Evolutionary conservation across 64 coral and sea anemone species (phyloP).

Genomic region (Porites australiensis): DNA sequence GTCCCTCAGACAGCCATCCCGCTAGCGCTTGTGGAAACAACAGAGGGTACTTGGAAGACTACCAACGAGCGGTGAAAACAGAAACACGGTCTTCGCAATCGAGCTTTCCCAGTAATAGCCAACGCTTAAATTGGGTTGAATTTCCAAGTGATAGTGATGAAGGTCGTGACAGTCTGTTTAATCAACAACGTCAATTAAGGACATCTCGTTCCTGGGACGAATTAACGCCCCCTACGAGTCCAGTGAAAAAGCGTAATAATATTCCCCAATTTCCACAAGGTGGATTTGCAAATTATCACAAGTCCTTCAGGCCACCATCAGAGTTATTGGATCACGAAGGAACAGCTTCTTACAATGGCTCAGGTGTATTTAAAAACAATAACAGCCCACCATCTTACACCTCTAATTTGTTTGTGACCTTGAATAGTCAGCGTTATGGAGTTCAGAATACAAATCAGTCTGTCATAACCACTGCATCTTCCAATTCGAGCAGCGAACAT

Average conservation of each 20-base stretch:
- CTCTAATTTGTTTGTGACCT: constrained; percentile 8
- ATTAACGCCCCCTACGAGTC: constrained; percentile 7
- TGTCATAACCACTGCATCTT: constrained; percentile 44
- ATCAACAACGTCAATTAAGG: constrained; percentile 1
- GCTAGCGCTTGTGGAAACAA: neutral
- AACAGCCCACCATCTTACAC: neutral
- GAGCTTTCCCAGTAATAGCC: neutral
- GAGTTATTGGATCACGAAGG: neutral
- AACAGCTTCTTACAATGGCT: neutral
- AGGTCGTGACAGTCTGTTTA: neutral
- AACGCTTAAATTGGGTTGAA: neutral
- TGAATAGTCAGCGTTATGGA: neutral
- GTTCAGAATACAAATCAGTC: constrained; percentile 32
- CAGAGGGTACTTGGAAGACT: neutral
- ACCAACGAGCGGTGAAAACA: neutral
- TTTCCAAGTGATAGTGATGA: neutral
- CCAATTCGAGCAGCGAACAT: constrained; percentile 58
- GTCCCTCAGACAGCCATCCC: neutral
- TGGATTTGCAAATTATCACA: neutral
- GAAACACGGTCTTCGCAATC: neutral
- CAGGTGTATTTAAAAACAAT: neutral
- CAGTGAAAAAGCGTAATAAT: constrained; percentile 12
- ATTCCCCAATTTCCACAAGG: neutral
- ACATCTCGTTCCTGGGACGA: constrained; percentile 27
- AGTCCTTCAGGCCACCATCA: constrained; percentile 14